Conservation (phyloP, 2,888 invertebrate genomes). For the Xanthorhoe spadicearia region DNA sequence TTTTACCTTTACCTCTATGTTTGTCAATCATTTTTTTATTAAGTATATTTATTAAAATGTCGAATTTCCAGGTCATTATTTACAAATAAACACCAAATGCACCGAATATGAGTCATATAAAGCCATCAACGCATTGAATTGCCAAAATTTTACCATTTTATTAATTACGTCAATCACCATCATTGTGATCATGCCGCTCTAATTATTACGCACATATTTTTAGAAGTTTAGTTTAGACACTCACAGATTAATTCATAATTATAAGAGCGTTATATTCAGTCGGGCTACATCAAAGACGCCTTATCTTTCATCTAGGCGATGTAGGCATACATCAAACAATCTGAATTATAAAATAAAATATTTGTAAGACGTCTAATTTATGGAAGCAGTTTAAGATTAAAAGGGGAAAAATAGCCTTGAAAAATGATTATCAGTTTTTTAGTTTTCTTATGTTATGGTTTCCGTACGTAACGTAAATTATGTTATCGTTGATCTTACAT, state of each 20-base stretch:
- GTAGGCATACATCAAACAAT: conserved; percentile 43
- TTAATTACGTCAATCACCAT: conserved; percentile 3
- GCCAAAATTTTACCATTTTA: background rate
- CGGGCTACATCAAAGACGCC: conserved; percentile 69
- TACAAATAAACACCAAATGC: too few species aligned
- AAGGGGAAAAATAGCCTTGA: background rate
- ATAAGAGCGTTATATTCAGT: conserved; percentile 64
- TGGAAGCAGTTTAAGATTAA: conserved; percentile 22
- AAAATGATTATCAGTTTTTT: background rate
- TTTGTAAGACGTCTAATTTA: conserved; percentile 39
- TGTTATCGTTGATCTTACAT: too few species aligned
- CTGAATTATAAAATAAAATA: conserved; percentile 43
- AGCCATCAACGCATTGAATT: background rate
- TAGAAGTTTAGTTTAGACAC: conserved; percentile 20
- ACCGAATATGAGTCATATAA: background rate
- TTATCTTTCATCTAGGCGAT: conserved; percentile 72
- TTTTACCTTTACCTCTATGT: too few species aligned
- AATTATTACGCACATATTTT: conserved; percentile 23
- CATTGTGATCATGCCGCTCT: conserved; percentile 8
- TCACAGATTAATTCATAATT: conserved; percentile 40
- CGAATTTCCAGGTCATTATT: too few species aligned
- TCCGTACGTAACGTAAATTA: too few species aligned
- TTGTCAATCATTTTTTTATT: too few species aligned
- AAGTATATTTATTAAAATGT: too few species aligned
- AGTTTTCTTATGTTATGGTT: background rate